phyloP scores from a whole-genome alignment of 2,113 vertebrate genomes.

The Asarcornis scutulata region DNA sequence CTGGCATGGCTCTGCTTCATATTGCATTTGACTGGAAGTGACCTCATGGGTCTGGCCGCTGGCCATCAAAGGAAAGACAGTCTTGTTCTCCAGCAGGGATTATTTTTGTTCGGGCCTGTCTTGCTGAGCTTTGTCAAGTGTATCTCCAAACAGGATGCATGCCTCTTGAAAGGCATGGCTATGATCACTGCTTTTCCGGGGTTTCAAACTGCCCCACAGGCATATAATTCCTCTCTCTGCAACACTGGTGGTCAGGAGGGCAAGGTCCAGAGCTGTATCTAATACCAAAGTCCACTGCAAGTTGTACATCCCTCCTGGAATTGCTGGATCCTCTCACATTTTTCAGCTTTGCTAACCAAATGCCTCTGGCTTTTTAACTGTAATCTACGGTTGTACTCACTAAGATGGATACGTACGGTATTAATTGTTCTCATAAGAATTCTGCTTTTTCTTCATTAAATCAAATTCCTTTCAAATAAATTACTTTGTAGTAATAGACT shows the following conservation, averaged over 20 bases:
- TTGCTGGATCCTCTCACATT: not conserved
- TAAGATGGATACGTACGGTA: not conserved
- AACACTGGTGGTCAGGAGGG: slow-evolving; percentile 15
- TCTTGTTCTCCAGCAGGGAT: slow-evolving; percentile 66
- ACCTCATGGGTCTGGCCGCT: slow-evolving; percentile 65
- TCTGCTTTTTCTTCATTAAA: not conserved
- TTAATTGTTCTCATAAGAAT: not conserved
- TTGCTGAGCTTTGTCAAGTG: slow-evolving; percentile 71
- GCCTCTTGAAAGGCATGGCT: slow-evolving; percentile 60
- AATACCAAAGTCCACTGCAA: not conserved
- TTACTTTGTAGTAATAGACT: not conserved
- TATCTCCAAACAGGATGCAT: slow-evolving; percentile 71
- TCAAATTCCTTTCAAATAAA: not conserved
- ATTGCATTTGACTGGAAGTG: slow-evolving; percentile 63
- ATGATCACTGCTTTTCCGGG: slow-evolving; percentile 2
- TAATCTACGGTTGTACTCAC: not conserved
- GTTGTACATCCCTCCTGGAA: not conserved
- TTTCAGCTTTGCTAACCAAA: not conserved
- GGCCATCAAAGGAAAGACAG: slow-evolving; percentile 69
- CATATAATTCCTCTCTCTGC: slow-evolving; percentile 8
- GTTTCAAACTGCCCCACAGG: slow-evolving; percentile 26
- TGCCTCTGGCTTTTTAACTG: not conserved
- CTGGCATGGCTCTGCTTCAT: not conserved
- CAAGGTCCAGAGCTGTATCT: slow-evolving; percentile 14
- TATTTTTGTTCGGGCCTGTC: slow-evolving; percentile 65